Percentiles rank a stretch among this genome's conserved stretches.
Evolutionary conservation across 2,888 invertebrate genomes (phyloP).

Genomic region (Protophormia terraenovae): DNA sequence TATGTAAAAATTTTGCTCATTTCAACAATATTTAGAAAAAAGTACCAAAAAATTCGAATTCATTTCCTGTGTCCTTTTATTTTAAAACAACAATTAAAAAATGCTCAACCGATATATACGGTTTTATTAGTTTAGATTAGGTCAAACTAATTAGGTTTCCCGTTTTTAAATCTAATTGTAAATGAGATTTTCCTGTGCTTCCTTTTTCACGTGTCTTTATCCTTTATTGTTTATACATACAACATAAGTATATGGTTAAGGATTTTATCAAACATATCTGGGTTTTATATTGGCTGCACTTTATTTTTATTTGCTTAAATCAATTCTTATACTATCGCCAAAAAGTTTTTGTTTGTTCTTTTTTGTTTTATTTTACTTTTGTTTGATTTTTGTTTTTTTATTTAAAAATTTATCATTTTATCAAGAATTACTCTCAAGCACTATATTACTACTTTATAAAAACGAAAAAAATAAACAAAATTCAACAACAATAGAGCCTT

Average conservation of each 20-base stretch:
- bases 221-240: not conserved
- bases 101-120: too few species aligned
- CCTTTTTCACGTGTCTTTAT: not conserved
- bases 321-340: conserved; percentile 34
- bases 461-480: conserved; percentile 38
- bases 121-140: not conserved
- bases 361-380: conserved; percentile 21
- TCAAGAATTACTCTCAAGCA: conserved; percentile 49
- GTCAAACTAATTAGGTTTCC: not conserved
- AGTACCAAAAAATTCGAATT: too few species aligned
- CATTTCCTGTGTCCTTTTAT: too few species aligned
- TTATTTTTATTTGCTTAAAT: conserved; percentile 56
- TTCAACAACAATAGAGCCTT: conserved; percentile 73
- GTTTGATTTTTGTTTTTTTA: conserved; percentile 37
- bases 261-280: conserved; percentile 44
- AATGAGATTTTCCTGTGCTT: conserved; percentile 1
- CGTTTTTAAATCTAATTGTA: not conserved
- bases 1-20: too few species aligned
- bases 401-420: conserved; percentile 28
- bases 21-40: too few species aligned
- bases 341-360: conserved; percentile 47
- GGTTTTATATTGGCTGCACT: conserved; percentile 28
- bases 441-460: conserved; percentile 33
- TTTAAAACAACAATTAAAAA: too few species aligned
- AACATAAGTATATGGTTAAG: conserved; percentile 2